phyloP scores from a whole-genome alignment of 1,140 invertebrate species.

The Bombus pascuorum region DNA sequence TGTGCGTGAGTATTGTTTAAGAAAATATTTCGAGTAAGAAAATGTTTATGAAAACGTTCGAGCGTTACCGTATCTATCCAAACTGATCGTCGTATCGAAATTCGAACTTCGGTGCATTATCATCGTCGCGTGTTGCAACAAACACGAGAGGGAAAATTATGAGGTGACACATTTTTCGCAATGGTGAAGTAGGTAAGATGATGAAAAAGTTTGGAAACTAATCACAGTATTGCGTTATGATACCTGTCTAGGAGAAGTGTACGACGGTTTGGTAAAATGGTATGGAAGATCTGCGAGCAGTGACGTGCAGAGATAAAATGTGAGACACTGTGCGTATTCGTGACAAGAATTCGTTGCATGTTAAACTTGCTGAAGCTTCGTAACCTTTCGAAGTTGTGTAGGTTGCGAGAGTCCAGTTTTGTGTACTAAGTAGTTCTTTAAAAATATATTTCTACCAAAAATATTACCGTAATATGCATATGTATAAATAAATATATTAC shows the following conservation, averaged over 20 bases:
- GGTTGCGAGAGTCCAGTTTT: neutral
- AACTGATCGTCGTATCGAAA: too few species aligned
- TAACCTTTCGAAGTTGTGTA: neutral
- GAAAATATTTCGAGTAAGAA: too few species aligned
- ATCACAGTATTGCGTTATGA: neutral
- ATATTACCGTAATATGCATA: neutral
- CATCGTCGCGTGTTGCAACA: too few species aligned
- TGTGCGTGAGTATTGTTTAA: too few species aligned
- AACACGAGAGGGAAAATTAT: too few species aligned
- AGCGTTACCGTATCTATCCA: too few species aligned
- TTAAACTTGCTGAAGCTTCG: constrained; percentile 15
- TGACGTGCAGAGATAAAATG: constrained; percentile 34
- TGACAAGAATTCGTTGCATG: constrained; percentile 33
- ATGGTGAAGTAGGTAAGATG: too few species aligned
- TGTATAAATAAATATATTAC: neutral
- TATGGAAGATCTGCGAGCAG: constrained; percentile 14
- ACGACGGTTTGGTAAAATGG: too few species aligned
- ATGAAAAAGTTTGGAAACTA: too few species aligned
- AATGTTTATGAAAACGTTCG: too few species aligned
- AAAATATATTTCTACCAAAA: neutral
- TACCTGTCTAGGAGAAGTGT: neutral
- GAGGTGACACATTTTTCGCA: too few species aligned
- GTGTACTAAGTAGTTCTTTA: neutral
- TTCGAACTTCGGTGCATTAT: too few species aligned
- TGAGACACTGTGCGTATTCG: constrained; percentile 28